A percentile compares a stretch with the other conserved stretches of the same genome.
phyloP scores from a whole-genome alignment of 2,888 invertebrate genomes.

The Sicus ferrugineus region DNA sequence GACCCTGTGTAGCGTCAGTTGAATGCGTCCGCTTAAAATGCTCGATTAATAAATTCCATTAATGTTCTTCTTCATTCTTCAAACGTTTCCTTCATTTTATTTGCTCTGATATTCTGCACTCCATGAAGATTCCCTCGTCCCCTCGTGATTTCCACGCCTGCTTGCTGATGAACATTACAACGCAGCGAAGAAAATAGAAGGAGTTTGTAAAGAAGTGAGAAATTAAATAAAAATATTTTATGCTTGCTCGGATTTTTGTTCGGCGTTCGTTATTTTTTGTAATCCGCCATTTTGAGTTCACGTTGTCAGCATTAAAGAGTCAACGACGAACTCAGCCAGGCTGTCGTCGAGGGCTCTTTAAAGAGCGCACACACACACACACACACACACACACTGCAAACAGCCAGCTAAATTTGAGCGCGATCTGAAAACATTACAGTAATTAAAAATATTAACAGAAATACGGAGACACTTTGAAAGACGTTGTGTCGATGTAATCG shows the following conservation, averaged over 20 bases:
- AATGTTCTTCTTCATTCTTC: too few species aligned
- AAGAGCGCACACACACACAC: slow-evolving; percentile 13
- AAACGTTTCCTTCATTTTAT: too few species aligned
- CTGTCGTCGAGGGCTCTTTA: neutral
- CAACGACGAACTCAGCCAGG: neutral
- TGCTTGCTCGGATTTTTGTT: slow-evolving; percentile 54
- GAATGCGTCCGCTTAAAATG: too few species aligned
- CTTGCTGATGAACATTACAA: too few species aligned
- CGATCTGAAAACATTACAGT: neutral
- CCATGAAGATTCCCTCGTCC: too few species aligned
- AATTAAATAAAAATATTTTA: slow-evolving; percentile 41
- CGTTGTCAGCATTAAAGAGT: neutral
- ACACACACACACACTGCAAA: slow-evolving; percentile 20
- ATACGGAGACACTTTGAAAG: slow-evolving; percentile 15
- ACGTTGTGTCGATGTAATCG: slow-evolving; percentile 29
- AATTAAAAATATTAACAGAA: slow-evolving; percentile 8
- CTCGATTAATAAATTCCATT: too few species aligned
- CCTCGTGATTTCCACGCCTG: too few species aligned
- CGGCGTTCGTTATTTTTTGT: slow-evolving; percentile 49
- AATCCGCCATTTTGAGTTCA: slow-evolving; percentile 27
- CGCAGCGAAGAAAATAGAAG: neutral
- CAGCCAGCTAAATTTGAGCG: too few species aligned
- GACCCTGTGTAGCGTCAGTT: too few species aligned
- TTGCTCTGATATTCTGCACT: too few species aligned
- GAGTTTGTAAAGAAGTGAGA: neutral